Evolutionary conservation across 1,140 invertebrate genomes (phyloP).

Genomic region (Pectinophora gossypiella): DNA sequence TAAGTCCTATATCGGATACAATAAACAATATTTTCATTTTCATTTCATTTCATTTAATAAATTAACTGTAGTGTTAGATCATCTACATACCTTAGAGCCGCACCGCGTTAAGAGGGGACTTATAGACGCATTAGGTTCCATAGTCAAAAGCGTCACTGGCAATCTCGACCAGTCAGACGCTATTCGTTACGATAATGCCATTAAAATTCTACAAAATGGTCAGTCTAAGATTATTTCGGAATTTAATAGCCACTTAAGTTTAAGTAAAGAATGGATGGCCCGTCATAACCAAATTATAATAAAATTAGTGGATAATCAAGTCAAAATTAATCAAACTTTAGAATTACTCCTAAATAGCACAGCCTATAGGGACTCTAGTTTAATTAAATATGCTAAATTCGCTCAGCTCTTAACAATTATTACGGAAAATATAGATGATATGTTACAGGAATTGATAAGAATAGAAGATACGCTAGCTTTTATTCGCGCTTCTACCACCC

Average conservation of each 20-base stretch:
- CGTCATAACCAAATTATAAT: neutral
- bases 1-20: too few species aligned
- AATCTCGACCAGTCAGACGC: neutral
- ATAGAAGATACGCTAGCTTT: neutral
- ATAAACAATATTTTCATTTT: too few species aligned
- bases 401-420: neutral
- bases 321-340: neutral
- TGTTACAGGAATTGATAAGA: neutral
- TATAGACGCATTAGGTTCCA: neutral
- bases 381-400: too few species aligned
- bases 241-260: conserved; percentile 13
- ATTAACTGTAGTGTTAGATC: too few species aligned
- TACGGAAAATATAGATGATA: neutral
- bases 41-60: too few species aligned
- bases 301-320: neutral
- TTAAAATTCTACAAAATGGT: neutral
- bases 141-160: neutral
- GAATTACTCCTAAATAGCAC: neutral
- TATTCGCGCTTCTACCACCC: neutral
- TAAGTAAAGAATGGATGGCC: neutral
- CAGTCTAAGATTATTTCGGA: neutral
- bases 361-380: neutral
- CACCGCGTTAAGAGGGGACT: too few species aligned
- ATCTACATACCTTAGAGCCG: too few species aligned
- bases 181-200: neutral